A percentile compares a stretch with the other conserved stretches of the same genome.
Conservation (phyloP, 2,797 vertebrate genomes). For the Cyprinodon diabolis region DNA sequence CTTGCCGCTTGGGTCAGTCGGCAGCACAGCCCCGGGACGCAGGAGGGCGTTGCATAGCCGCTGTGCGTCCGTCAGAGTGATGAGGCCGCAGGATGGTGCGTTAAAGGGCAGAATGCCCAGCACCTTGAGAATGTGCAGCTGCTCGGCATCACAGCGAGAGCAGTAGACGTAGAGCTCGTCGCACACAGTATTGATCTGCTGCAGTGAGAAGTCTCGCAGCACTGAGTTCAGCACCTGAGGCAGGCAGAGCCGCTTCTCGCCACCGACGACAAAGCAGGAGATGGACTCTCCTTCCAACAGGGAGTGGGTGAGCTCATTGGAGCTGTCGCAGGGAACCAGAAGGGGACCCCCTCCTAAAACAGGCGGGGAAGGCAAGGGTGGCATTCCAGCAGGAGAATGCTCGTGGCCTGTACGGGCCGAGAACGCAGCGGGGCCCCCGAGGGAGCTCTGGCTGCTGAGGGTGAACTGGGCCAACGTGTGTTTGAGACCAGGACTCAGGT, state of each 20-base stretch:
- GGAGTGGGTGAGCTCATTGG: conserved; percentile 95
- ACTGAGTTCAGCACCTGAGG: conserved; percentile 98
- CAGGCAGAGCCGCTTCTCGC: conserved; percentile 96
- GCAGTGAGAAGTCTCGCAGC: conserved; percentile 95
- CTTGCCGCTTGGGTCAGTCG: conserved; percentile 81
- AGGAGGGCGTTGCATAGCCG: conserved; percentile 95
- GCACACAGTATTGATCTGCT: conserved; percentile 97
- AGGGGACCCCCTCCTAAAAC: conserved; percentile 91
- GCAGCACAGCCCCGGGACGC: conserved; percentile 87
- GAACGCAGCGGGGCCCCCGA: conserved; percentile 97
- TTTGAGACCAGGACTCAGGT: conserved; percentile 95
- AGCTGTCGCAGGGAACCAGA: conserved; percentile 96
- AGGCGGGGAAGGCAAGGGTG: conserved; percentile 90
- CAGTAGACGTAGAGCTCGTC: conserved; percentile 98
- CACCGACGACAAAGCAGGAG: conserved; percentile 96
- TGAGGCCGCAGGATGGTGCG: conserved; percentile 96
- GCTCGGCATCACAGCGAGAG: conserved; percentile 93
- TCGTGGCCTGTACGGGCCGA: conserved; percentile 93
- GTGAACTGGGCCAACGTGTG: conserved; percentile 98
- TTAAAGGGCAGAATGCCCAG: conserved; percentile 97
- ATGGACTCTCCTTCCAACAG: conserved; percentile 95
- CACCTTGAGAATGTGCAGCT: conserved; percentile 97
- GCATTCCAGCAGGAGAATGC: conserved; percentile 83
- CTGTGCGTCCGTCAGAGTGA: conserved; percentile 97
- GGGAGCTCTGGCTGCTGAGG: conserved; percentile 96